A percentile compares a stretch with the other conserved stretches of the same genome.
Evolutionary conservation across 2,113 vertebrate species (phyloP).

Genomic region (Empidonax alnorum): DNA sequence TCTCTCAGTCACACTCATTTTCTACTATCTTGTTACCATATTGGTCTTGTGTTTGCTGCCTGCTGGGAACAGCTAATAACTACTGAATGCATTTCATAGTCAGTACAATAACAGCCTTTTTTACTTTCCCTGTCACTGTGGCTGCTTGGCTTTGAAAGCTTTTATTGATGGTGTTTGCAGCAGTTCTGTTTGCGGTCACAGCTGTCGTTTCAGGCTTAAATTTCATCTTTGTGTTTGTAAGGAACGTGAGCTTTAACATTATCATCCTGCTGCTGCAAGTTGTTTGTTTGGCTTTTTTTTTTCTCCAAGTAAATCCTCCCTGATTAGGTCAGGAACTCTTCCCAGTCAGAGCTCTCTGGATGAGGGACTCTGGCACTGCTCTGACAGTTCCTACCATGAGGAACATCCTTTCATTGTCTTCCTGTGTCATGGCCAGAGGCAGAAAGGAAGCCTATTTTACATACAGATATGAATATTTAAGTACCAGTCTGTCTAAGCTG

Average conservation of each 20-base stretch:
- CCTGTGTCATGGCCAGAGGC: neutral
- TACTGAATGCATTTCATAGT: slow-evolving; percentile 2
- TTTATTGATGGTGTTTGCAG: slow-evolving; percentile 47
- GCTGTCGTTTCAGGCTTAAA: slow-evolving; percentile 40
- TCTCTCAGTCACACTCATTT: slow-evolving; percentile 28
- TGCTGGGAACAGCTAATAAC: slow-evolving; percentile 44
- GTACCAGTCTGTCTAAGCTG: neutral
- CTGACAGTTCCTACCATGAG: neutral
- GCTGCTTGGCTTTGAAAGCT: slow-evolving; percentile 33
- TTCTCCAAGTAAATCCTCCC: neutral
- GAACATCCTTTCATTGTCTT: neutral
- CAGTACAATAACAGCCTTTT: slow-evolving; percentile 29
- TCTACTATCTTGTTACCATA: slow-evolving; percentile 40
- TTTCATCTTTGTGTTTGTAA: slow-evolving; percentile 5
- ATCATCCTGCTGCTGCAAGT: neutral
- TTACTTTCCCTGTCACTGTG: neutral
- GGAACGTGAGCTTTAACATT: neutral
- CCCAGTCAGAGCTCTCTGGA: neutral
- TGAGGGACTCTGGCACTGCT: neutral
- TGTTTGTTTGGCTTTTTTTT: neutral
- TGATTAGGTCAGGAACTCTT: neutral
- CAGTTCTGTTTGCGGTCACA: slow-evolving; percentile 31
- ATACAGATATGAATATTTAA: neutral
- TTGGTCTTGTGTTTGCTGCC: slow-evolving; percentile 37
- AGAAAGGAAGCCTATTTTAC: neutral